Evolutionary conservation across 2,888 invertebrate genomes (phyloP).

Genomic region (Diarsia dahlii): DNA sequence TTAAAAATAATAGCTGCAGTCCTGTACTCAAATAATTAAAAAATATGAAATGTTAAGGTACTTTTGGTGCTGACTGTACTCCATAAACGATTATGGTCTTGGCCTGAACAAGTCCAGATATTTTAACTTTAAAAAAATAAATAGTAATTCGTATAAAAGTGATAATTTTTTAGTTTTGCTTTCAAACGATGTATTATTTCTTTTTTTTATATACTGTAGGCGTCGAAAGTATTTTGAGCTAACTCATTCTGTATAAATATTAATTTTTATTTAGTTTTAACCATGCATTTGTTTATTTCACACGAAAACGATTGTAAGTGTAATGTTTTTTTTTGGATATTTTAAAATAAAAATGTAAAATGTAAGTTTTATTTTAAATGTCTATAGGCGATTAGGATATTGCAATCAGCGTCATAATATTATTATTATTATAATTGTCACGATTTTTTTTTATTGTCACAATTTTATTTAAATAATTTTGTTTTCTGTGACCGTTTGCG

Average conservation of each 20-base stretch:
- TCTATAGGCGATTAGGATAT: slow-evolving; percentile 40
- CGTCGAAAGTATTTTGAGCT: slow-evolving; percentile 25
- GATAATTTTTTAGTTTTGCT: neutral
- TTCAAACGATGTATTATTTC: neutral
- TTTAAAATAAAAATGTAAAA: slow-evolving; percentile 54
- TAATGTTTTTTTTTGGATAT: slow-evolving; percentile 61
- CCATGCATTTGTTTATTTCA: slow-evolving; percentile 72
- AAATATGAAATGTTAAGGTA: too few relatives aligned
- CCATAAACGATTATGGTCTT: neutral
- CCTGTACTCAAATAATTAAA: too few relatives aligned
- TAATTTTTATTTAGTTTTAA: slow-evolving; percentile 72
- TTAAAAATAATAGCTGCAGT: too few relatives aligned
- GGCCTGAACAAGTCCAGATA: slow-evolving; percentile 1
- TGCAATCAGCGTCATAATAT: slow-evolving; percentile 63
- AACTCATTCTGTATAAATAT: slow-evolving; percentile 61
- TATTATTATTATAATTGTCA: slow-evolving; percentile 35
- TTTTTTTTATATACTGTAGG: neutral
- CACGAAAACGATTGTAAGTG: slow-evolving; percentile 66
- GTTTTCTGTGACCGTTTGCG: neutral
- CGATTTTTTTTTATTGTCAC: slow-evolving; percentile 43
- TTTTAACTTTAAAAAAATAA: slow-evolving; percentile 8
- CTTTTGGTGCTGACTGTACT: too few relatives aligned
- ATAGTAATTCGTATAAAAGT: neutral
- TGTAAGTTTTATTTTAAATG: slow-evolving; percentile 56
- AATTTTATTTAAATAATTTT: slow-evolving; percentile 41